phyloP scores from a whole-genome alignment of 1,140 invertebrate species.

The Lethrus apterus region DNA sequence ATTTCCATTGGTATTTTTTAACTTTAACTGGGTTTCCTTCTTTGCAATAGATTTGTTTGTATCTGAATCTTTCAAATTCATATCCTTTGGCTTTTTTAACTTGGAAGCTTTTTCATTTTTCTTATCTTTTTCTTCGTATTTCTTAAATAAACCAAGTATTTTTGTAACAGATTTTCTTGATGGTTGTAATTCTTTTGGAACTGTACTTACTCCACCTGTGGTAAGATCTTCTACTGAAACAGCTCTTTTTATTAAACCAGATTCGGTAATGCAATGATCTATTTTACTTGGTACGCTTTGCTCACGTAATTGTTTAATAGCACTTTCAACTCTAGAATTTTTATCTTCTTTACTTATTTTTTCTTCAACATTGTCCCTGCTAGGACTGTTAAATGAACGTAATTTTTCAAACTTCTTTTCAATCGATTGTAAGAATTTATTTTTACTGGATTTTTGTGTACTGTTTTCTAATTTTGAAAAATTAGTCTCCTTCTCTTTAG shows the following conservation, averaged over 20 bases:
- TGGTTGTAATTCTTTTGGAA: slow-evolving; percentile 29
- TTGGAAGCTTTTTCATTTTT: slow-evolving; percentile 33
- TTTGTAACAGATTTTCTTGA: slow-evolving; percentile 55
- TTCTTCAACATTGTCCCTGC: slow-evolving; percentile 25
- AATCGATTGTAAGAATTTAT: slow-evolving; percentile 52
- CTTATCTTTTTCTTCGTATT: slow-evolving; percentile 51
- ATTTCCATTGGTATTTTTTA: slow-evolving; percentile 13
- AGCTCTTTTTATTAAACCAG: slow-evolving; percentile 56
- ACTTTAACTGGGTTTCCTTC: slow-evolving; percentile 12
- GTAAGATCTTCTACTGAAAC: slow-evolving; percentile 60
- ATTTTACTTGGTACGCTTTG: slow-evolving; percentile 53
- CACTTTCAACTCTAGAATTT: slow-evolving; percentile 43
- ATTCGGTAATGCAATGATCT: slow-evolving; percentile 44
- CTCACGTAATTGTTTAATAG: slow-evolving; percentile 51
- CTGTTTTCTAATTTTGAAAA: slow-evolving; percentile 41
- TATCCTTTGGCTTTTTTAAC: slow-evolving; percentile 26
- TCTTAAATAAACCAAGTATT: slow-evolving; percentile 65
- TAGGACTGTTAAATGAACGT: slow-evolving; percentile 39
- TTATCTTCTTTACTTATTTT: slow-evolving; percentile 38
- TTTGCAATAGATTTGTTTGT: slow-evolving; percentile 3
- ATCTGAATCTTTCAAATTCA: neutral
- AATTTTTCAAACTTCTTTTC: slow-evolving; percentile 62
- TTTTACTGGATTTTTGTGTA: slow-evolving; percentile 43
- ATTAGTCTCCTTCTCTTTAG: slow-evolving; percentile 43
- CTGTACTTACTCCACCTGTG: slow-evolving; percentile 33